Base-by-base conservation (phyloP, 2,888 invertebrate species). In the Spatulosminthurus flaviceps region DNA sequence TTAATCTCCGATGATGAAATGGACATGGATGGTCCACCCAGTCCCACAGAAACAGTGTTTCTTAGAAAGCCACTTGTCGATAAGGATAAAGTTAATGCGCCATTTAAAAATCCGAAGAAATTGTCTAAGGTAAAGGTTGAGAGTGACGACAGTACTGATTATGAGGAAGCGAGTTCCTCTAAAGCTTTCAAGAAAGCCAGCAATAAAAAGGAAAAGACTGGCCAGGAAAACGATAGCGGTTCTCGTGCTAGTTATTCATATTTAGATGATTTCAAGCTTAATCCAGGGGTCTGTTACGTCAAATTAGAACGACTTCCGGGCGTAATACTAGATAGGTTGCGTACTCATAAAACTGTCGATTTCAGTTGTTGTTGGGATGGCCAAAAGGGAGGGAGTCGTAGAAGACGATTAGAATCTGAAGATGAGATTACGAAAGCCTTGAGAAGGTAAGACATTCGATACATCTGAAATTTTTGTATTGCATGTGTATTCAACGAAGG, bases 371-470 rank as follows among this genome's bases (percentile, higher is more conserved):
- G 22, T 64, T 22, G 66, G 26, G 4, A 22, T 22, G 4, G 24
- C n/a, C n/a, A 22, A 66, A 66, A 66, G 24, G 24, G 66, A 22
- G 7, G n/a, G 22, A 69, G 29, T 19, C 26, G 71, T 2, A 72
- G 43, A 13, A 41, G 9, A 16, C 21, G 41, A 19, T 41, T 34
- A 1, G 21, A 70, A 41, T 19, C 28, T 0, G 70, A 70, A 0
- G 70, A 70, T 70, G n/a, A 29, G 0, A 29, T 70, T 34, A 11
- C 21, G n/a, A 70, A 70, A n/a, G 70, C 70, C n/a, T 29, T 70
- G 16, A 70, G 22, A 34, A 21, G 41, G 70, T 70, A 34, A 70
- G 34, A 7, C 5, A 34, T 34, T 7, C 9, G 34, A 34, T 34
- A 34, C 5, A 4, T 7, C 34, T 34, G 5, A 4, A 34, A 9